phyloP scores from a whole-genome alignment of 2,113 vertebrate species.

The Formicarius rufipectus region DNA sequence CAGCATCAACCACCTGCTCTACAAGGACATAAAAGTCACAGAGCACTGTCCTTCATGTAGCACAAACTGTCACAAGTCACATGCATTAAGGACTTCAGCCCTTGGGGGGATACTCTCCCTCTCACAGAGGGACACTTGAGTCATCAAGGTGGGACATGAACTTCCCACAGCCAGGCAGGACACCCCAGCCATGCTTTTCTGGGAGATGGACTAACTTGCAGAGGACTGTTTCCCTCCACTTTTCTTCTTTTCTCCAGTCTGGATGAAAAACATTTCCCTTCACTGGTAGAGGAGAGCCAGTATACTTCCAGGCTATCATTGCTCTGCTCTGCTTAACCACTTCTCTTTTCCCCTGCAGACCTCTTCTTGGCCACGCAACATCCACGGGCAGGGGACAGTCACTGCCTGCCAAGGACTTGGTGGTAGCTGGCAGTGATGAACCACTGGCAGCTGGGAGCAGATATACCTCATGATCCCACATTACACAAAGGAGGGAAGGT shows the following conservation, averaged over 20 bases:
- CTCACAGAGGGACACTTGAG: not conserved
- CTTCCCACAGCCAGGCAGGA: not conserved
- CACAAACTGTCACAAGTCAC: not conserved
- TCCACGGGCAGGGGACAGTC: not conserved
- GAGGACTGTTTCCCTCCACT: not conserved
- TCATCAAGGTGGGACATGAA: not conserved
- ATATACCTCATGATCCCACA: not conserved
- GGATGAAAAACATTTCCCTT: not conserved
- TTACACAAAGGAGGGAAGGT: not conserved
- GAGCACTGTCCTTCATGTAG: accelerated
- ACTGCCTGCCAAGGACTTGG: not conserved
- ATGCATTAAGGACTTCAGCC: not conserved
- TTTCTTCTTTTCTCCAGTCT: not conserved
- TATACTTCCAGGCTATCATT: not conserved
- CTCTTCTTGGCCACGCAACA: not conserved
- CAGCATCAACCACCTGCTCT: not conserved
- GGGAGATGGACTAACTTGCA: not conserved
- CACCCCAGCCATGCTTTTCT: not conserved
- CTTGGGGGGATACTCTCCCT: not conserved
- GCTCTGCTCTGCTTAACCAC: not conserved
- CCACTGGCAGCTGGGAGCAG: not conserved
- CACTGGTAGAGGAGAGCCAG: not conserved
- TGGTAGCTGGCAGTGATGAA: not conserved
- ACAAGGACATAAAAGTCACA: accelerated
- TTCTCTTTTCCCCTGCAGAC: not conserved